phyloP scores from a whole-genome alignment of 2,888 invertebrate species.

The Pteria penguin region DNA sequence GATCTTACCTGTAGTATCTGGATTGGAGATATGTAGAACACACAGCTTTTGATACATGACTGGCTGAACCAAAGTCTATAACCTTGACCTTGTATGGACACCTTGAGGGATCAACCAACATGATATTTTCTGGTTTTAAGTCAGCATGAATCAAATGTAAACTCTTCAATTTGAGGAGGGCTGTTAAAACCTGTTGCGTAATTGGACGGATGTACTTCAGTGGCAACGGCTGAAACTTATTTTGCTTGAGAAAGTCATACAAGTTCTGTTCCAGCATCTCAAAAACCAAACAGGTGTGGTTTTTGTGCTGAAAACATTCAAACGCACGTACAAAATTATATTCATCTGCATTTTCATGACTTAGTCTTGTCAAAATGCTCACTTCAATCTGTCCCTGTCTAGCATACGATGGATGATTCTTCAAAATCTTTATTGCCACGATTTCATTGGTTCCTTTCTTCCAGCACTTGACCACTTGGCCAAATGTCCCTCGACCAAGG shows the following conservation, averaged over 20 bases:
- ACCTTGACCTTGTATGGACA: constrained; percentile 99
- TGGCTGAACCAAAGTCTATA: constrained; percentile 99
- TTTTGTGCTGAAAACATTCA: constrained; percentile 99
- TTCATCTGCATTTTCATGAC: constrained; percentile 81
- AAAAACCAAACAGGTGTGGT: constrained; percentile 99
- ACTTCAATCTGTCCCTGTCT: constrained; percentile 99
- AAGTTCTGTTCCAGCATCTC: constrained; percentile 99
- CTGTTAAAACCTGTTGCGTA: constrained; percentile 96
- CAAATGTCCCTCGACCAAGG: constrained; percentile 99
- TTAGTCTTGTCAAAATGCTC: constrained; percentile 81
- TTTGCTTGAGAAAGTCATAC: constrained; percentile 99
- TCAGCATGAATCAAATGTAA: constrained; percentile 99
- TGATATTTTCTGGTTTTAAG: constrained; percentile 99
- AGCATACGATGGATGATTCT: constrained; percentile 99
- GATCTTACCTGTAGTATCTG: constrained; percentile 94
- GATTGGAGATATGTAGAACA: constrained; percentile 99
- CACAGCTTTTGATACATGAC: constrained; percentile 99
- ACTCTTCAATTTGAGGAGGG: constrained; percentile 93
- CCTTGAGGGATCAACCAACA: constrained; percentile 98
- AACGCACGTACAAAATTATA: constrained; percentile 99
- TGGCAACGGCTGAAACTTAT: constrained; percentile 99
- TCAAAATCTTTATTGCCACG: constrained; percentile 99
- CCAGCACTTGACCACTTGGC: constrained; percentile 99
- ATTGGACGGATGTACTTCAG: constrained; percentile 99
- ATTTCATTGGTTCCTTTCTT: constrained; percentile 99